Conservation (phyloP, 2,888 invertebrate genomes). For the Chymomyza procnemis region DNA sequence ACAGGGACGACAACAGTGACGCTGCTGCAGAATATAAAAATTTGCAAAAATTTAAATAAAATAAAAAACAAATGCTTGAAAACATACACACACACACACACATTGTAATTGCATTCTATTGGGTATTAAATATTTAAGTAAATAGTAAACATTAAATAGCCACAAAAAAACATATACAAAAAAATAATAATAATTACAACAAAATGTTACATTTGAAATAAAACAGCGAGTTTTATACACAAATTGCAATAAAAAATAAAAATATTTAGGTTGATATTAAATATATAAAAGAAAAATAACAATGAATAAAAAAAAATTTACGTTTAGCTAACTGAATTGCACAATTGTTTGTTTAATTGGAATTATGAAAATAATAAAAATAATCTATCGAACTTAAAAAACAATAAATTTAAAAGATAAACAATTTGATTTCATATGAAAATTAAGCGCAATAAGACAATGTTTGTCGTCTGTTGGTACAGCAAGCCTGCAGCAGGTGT, state of each 20-base stretch:
- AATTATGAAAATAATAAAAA: neutral
- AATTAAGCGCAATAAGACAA: too few species aligned
- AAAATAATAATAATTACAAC: conserved; percentile 4
- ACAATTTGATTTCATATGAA: neutral
- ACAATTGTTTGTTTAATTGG: neutral
- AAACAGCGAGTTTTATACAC: conserved; percentile 23
- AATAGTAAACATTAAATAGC: neutral
- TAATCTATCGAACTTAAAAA: neutral
- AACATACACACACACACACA: too few species aligned
- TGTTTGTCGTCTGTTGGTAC: too few species aligned
- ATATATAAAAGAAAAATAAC: too few species aligned
- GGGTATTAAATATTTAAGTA: conserved; percentile 46
- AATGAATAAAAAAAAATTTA: neutral
- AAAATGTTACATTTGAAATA: conserved; percentile 18
- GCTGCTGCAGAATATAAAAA: too few species aligned
- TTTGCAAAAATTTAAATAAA: conserved; percentile 8
- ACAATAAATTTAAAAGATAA: neutral
- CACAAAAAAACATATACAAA: neutral
- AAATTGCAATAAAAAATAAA: conserved; percentile 2
- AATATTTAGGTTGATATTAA: conserved; percentile 7
- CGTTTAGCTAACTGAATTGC: neutral
- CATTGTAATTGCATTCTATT: conserved; percentile 32
- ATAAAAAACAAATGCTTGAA: too few species aligned
- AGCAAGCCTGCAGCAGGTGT: too few species aligned
- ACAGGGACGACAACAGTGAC: neutral